Percentiles rank a stretch among this genome's conserved stretches.
Evolutionary conservation across 2,888 invertebrate genomes (phyloP).

Genomic region (Zaprionus obscuricornis): DNA sequence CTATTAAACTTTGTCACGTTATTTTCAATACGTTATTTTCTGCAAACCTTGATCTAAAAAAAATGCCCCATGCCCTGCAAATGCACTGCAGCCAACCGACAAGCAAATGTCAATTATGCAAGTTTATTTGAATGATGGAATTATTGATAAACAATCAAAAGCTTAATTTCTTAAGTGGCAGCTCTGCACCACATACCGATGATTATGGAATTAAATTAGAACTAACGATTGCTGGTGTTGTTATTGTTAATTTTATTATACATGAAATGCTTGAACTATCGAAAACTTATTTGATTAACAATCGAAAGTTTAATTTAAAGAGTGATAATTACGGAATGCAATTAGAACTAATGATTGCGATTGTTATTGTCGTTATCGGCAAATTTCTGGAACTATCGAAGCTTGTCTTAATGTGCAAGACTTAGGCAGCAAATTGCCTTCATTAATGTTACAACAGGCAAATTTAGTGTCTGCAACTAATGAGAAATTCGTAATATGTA

Average conservation of each 20-base stretch:
- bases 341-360: conserved; percentile 10
- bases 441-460: too few relatives aligned
- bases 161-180: conserved; percentile 7
- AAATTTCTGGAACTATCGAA: conserved; percentile 3
- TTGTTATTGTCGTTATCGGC: conserved; percentile 16
- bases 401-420: too few relatives aligned
- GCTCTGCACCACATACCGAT: conserved; percentile 26
- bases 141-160: conserved; percentile 37
- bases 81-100: conserved; percentile 17
- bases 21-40: conserved; percentile 74
- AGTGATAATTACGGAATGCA: too few relatives aligned
- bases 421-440: conserved; percentile 10
- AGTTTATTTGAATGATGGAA: conserved; percentile 44
- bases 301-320: too few relatives aligned
- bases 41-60: conserved; percentile 65
- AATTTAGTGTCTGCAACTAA: conserved; percentile 21
- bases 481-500: too few relatives aligned
- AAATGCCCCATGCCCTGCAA: conserved; percentile 32
- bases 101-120: conserved; percentile 50
- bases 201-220: conserved; percentile 5
- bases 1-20: conserved; percentile 71
- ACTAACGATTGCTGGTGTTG: neutral
- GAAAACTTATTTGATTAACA: neutral
- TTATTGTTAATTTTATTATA: conserved; percentile 12
- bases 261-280: too few relatives aligned